Evolutionary conservation across 2,888 invertebrate species (phyloP).

Genomic region (Malachius bipustulatus): DNA sequence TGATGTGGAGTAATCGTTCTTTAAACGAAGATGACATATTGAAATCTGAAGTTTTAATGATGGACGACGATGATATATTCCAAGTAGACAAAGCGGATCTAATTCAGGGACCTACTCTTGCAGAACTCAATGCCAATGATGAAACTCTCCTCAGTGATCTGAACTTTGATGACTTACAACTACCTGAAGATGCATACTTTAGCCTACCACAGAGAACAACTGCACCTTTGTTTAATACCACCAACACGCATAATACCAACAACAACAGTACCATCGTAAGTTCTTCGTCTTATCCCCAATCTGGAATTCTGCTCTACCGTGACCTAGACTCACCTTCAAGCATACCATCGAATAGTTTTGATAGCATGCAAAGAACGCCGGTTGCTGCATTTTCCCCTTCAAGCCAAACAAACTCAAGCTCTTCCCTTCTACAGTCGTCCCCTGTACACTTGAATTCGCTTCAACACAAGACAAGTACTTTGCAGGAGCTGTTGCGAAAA

Average conservation of each 20-base stretch:
- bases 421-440: conserved; percentile 41
- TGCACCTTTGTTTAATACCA: conserved; percentile 22
- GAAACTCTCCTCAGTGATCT: conserved; percentile 72
- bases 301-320: conserved; percentile 27
- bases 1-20: conserved; percentile 36
- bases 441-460: conserved; percentile 31
- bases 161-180: conserved; percentile 71
- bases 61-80: conserved; percentile 84
- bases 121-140: conserved; percentile 75
- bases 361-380: conserved; percentile 26
- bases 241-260: conserved; percentile 26
- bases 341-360: conserved; percentile 43
- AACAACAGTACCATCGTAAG: conserved; percentile 21
- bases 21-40: conserved; percentile 24
- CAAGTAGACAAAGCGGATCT: conserved; percentile 80
- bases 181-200: conserved; percentile 52
- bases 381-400: conserved; percentile 50
- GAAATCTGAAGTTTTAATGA: conserved; percentile 52
- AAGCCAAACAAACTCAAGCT: conserved; percentile 48
- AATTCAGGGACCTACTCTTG: conserved; percentile 70
- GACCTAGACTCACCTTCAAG: conserved; percentile 31
- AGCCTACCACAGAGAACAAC: conserved; percentile 14
- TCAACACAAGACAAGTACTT: conserved; percentile 37
- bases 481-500: conserved; percentile 58
- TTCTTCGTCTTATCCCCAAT: conserved; percentile 28